phyloP scores from a whole-genome alignment of 2,888 invertebrate genomes.

The Andrena hattorfiana region DNA sequence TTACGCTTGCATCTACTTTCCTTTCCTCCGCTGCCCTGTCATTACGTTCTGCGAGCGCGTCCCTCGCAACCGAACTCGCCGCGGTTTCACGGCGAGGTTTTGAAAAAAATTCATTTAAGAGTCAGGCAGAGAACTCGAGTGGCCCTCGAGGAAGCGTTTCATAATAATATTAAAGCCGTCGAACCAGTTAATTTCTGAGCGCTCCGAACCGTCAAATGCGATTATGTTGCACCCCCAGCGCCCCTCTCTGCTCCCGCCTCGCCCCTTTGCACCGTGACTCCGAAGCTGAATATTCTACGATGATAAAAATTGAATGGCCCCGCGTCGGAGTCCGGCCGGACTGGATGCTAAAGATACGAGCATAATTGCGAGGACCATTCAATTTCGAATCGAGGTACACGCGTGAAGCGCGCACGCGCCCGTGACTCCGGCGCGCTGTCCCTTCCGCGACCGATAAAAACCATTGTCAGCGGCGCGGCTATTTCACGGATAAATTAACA shows the following conservation, averaged over 20 bases:
- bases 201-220: conserved; percentile 78
- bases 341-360: conserved; percentile 67
- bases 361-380: conserved; percentile 69
- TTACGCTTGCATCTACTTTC: conserved; percentile 2
- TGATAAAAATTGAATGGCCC: conserved; percentile 76
- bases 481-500: conserved; percentile 69
- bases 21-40: background rate
- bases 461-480: conserved; percentile 49
- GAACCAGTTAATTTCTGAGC: conserved; percentile 80
- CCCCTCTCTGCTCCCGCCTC: background rate
- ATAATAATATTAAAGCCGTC: conserved; percentile 77
- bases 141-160: conserved; percentile 62
- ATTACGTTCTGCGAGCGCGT: background rate
- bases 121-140: background rate
- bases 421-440: conserved; percentile 34
- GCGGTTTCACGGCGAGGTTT: background rate
- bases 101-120: conserved; percentile 26
- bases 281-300: conserved; percentile 71
- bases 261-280: conserved; percentile 37
- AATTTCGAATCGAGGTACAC: conserved; percentile 62
- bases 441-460: conserved; percentile 54
- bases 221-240: conserved; percentile 74
- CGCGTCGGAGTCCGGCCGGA: conserved; percentile 40
- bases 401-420: conserved; percentile 36
- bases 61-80: background rate